phyloP scores from a whole-genome alignment of 2,113 vertebrate genomes.

The Pheucticus melanocephalus region DNA sequence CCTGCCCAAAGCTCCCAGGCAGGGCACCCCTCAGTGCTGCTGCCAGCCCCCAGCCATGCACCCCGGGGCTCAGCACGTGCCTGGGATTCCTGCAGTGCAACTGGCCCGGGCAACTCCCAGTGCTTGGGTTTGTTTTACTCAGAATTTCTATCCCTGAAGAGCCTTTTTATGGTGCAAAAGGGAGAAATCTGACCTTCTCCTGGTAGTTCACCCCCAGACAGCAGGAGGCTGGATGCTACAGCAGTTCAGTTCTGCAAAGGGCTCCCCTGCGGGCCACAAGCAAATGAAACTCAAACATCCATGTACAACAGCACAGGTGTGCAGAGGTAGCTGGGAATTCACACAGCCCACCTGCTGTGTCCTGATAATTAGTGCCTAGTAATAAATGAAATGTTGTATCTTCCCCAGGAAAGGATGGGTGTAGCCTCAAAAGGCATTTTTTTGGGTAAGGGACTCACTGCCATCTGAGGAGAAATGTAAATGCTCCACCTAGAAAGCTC shows the following conservation, averaged over 20 bases:
- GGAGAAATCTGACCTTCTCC: neutral
- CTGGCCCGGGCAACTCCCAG: neutral
- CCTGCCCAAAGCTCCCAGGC: neutral
- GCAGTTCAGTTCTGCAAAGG: neutral
- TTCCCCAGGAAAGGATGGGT: neutral
- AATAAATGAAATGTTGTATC: neutral
- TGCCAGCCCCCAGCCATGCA: accelerated
- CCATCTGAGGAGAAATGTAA: accelerated
- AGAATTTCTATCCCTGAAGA: neutral
- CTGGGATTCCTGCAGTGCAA: neutral
- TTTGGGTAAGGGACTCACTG: neutral
- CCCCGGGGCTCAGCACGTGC: neutral
- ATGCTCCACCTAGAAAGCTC: neutral
- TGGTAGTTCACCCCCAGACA: neutral
- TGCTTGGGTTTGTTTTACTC: neutral
- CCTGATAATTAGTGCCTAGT: neutral
- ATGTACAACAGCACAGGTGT: neutral
- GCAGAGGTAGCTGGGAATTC: neutral
- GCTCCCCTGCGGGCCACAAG: neutral
- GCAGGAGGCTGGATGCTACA: neutral
- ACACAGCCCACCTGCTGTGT: neutral
- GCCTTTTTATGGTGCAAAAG: conserved; percentile 45
- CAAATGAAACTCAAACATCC: neutral
- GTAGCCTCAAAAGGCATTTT: neutral
- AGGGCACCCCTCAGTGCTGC: neutral